Evolutionary conservation across 1,140 invertebrate species (phyloP).

Genomic region (Drosophila subobscura): DNA sequence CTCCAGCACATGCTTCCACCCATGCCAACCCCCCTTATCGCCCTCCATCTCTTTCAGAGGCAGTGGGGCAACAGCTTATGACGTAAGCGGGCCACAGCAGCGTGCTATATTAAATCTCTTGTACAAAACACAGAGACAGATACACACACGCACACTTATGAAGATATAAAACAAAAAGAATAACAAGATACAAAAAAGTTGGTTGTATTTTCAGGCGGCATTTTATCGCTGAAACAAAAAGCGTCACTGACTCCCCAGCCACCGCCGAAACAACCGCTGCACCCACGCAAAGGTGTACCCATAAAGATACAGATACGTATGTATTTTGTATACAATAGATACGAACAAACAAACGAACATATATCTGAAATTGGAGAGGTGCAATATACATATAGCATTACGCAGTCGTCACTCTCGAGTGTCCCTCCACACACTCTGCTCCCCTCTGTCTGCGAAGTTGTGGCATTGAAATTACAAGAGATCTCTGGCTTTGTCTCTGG

Average conservation of each 20-base stretch:
- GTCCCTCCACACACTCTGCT: not conserved
- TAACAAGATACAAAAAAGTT: constrained; percentile 48
- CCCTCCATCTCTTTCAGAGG: constrained; percentile 11
- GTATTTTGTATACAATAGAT: constrained; percentile 14
- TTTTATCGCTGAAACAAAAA: constrained; percentile 67
- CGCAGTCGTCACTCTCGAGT: constrained; percentile 25
- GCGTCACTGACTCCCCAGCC: constrained; percentile 25
- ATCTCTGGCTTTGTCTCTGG: constrained; percentile 41
- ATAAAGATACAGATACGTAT: not conserved
- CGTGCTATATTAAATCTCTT: constrained; percentile 67
- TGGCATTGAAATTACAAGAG: constrained; percentile 52
- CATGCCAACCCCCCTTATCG: not conserved
- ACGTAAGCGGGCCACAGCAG: constrained; percentile 60
- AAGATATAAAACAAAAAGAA: constrained; percentile 30
- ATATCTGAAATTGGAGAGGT: constrained; percentile 45
- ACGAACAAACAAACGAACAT: constrained; percentile 26
- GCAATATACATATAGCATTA: constrained; percentile 24
- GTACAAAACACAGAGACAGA: constrained; percentile 17
- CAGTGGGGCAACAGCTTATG: constrained; percentile 40
- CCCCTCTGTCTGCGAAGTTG: constrained; percentile 16
- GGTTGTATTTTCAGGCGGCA: constrained; percentile 44
- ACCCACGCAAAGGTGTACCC: constrained; percentile 54
- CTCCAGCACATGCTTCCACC: constrained; percentile 32
- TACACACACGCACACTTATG: constrained; percentile 6
- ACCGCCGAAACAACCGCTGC: constrained; percentile 22